Conservation (phyloP, 92 coral and sea anemone genomes). For the Virgularia gustaviana region DNA sequence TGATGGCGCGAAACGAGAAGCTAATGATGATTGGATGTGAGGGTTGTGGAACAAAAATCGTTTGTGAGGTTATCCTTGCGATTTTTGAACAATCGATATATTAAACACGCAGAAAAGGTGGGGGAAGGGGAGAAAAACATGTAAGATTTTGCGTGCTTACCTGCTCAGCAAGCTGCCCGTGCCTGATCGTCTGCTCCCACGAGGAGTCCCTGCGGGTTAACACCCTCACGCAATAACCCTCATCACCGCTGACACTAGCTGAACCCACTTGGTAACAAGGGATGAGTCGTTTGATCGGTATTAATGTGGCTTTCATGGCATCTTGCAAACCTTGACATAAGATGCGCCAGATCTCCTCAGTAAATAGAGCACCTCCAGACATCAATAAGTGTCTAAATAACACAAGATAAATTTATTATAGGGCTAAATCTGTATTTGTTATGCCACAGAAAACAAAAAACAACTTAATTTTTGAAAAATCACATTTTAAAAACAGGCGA, state of each 20-base stretch:
- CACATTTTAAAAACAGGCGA: background rate
- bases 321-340: constrained; percentile 90
- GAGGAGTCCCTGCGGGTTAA: constrained; percentile 88
- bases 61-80: too few species aligned
- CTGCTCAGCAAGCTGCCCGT: constrained; percentile 97
- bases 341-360: constrained; percentile 96
- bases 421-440: background rate
- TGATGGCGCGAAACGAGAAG: too few species aligned
- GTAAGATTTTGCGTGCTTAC: constrained; percentile 36
- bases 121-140: background rate
- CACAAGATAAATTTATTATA: background rate
- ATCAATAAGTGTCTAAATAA: constrained; percentile 71
- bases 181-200: constrained; percentile 73
- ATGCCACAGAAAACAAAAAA: background rate
- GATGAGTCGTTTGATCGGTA: constrained; percentile 80
- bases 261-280: constrained; percentile 97
- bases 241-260: constrained; percentile 85
- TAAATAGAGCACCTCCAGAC: constrained; percentile 92
- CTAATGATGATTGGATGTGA: too few species aligned
- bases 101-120: too few species aligned
- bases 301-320: constrained; percentile 83
- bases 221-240: constrained; percentile 87
- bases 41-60: too few species aligned
- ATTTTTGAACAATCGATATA: too few species aligned
- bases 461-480: background rate